phyloP scores from a whole-genome alignment of 2,888 invertebrate genomes.

The Scaptomyza flava region DNA sequence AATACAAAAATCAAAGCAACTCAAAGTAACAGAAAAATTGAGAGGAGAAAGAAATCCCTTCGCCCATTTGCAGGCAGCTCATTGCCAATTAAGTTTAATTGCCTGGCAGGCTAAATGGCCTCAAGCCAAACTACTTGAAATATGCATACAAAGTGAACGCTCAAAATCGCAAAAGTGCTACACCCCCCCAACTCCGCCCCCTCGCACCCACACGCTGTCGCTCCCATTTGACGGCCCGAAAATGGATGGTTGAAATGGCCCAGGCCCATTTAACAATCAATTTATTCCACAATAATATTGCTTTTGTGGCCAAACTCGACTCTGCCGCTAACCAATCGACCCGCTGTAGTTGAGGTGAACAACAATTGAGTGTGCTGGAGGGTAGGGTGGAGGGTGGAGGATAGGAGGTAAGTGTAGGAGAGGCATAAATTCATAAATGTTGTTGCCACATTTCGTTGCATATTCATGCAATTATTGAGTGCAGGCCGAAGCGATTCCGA shows the following conservation, averaged over 20 bases:
- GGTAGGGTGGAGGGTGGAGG: background rate
- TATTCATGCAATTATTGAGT: slow-evolving; percentile 67
- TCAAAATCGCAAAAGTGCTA: slow-evolving; percentile 38
- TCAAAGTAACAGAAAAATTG: slow-evolving; percentile 10
- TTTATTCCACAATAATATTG: slow-evolving; percentile 75
- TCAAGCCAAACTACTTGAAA: slow-evolving; percentile 62
- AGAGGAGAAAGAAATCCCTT: slow-evolving; percentile 33
- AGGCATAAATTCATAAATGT: slow-evolving; percentile 45
- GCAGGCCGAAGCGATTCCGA: slow-evolving; percentile 27
- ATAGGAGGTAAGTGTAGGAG: too few relatives aligned
- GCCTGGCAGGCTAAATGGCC: slow-evolving; percentile 55
- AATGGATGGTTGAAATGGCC: slow-evolving; percentile 2
- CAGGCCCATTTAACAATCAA: slow-evolving; percentile 77
- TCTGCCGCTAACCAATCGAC: slow-evolving; percentile 6
- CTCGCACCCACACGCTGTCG: background rate
- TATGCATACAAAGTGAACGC: slow-evolving; percentile 68
- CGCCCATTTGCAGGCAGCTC: slow-evolving; percentile 47
- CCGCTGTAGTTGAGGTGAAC: slow-evolving; percentile 4
- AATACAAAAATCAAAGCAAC: slow-evolving; percentile 56
- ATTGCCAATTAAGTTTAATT: slow-evolving; percentile 77
- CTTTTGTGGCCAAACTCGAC: slow-evolving; percentile 35
- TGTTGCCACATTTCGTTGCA: slow-evolving; percentile 58
- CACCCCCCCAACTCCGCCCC: background rate
- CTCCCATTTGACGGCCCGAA: background rate
- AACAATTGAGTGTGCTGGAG: background rate